These are phyloP conservation scores for Camelus dromedarius DNA, from an alignment of 2,113 vertebrate species.

Conservation along the genomic window DNA sequence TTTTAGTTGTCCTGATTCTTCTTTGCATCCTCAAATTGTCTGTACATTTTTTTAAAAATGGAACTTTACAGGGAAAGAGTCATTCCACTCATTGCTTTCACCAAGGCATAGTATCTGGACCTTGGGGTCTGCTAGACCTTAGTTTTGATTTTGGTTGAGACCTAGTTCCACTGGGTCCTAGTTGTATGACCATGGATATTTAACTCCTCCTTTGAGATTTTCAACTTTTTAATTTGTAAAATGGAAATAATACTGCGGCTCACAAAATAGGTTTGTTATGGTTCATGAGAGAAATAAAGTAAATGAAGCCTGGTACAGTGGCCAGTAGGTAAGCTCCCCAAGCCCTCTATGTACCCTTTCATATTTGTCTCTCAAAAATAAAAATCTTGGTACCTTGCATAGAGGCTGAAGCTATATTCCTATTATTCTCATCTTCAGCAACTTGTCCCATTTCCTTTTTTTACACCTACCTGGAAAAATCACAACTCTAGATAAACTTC, in stretches of 20 bases:
- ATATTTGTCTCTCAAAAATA: not conserved
- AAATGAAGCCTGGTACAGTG: not conserved
- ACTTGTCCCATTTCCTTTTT: not conserved
- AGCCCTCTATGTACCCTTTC: not conserved
- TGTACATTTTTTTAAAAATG: not conserved
- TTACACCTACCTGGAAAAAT: not conserved
- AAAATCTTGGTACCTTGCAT: not conserved
- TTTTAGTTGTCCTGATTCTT: conserved; percentile 42
- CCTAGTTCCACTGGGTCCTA: not conserved
- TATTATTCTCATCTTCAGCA: not conserved
- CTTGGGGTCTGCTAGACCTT: not conserved
- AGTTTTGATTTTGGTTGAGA: not conserved
- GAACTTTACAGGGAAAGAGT: not conserved
- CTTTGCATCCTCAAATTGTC: conserved; percentile 5
- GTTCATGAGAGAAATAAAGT: not conserved
- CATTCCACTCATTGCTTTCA: not conserved
- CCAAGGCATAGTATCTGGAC: not conserved
- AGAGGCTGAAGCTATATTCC: not conserved
- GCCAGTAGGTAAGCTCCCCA: not conserved
- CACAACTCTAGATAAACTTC: not conserved
- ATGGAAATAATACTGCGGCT: not conserved
- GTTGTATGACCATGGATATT: not conserved
- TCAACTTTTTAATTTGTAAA: not conserved
- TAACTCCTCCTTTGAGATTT: not conserved
- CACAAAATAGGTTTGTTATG: not conserved